Evolutionary conservation across 2,113 vertebrate species (phyloP).

Genomic region (Alaudala cheleensis): DNA sequence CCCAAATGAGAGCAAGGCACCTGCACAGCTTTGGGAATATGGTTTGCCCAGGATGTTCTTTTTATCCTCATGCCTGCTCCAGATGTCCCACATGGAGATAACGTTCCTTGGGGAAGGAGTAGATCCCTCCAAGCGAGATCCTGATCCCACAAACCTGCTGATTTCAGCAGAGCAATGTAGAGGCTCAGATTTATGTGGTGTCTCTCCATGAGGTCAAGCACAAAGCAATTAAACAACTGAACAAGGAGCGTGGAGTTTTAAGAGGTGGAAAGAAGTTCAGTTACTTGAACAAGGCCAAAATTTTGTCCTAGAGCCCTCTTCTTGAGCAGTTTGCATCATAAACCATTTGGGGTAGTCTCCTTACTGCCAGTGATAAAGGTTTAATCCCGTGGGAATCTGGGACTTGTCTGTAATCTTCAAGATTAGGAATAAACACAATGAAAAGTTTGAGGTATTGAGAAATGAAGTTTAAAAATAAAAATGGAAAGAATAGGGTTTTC

Average conservation of each 20-base stretch:
- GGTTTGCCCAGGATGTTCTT: not conserved
- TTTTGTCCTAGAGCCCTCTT: not conserved
- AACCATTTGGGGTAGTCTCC: not conserved
- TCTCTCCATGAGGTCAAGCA: not conserved
- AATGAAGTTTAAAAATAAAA: not conserved
- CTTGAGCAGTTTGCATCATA: not conserved
- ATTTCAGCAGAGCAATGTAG: not conserved
- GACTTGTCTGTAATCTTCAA: not conserved
- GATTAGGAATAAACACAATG: not conserved
- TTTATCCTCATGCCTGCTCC: not conserved
- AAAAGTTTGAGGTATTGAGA: not conserved
- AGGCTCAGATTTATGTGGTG: not conserved
- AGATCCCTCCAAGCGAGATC: not conserved
- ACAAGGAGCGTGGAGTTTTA: not conserved
- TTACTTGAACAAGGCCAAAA: not conserved
- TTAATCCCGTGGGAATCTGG: not conserved
- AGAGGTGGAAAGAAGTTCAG: not conserved
- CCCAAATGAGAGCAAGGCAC: not conserved
- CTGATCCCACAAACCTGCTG: not conserved
- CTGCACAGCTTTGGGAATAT: not conserved
- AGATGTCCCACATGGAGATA: not conserved
- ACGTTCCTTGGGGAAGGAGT: not conserved
- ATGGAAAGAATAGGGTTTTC: rapidly evolving
- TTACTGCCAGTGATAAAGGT: not conserved
- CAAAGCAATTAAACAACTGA: not conserved